Evolutionary conservation across 1,140 invertebrate genomes (phyloP).

Genomic region (Ctenoplectra terminalis): DNA sequence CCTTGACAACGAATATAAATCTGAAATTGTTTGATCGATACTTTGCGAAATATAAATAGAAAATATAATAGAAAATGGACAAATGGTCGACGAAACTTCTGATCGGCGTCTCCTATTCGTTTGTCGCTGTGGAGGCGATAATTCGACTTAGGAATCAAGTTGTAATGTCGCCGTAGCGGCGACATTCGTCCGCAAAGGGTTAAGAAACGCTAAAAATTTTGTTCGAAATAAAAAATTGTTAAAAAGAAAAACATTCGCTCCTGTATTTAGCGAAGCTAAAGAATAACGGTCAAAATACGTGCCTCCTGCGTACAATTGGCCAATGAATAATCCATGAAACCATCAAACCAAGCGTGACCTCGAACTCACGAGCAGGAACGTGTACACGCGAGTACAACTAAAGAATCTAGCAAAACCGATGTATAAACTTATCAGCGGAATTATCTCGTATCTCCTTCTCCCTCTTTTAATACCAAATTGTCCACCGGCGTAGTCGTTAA

Average conservation of each 20-base stretch:
- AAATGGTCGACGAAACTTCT: too few species aligned
- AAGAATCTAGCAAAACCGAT: background rate
- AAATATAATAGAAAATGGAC: too few species aligned
- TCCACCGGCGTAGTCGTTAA: background rate
- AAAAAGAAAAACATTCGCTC: background rate
- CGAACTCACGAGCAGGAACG: background rate
- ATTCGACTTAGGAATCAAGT: too few species aligned
- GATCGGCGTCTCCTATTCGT: too few species aligned
- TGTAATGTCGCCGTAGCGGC: too few species aligned
- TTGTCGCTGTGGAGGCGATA: too few species aligned
- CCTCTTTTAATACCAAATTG: background rate
- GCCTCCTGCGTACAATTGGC: slow-evolving; percentile 12
- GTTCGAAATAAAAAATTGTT: background rate
- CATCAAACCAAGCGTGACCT: slow-evolving; percentile 15
- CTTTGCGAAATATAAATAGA: background rate
- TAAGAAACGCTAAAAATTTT: too few species aligned
- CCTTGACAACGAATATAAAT: too few species aligned
- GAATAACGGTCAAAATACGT: slow-evolving; percentile 16
- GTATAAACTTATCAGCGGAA: background rate
- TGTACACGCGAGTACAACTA: background rate
- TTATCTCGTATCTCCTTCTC: background rate
- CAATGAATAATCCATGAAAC: slow-evolving; percentile 20
- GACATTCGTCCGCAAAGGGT: too few species aligned
- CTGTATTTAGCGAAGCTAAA: background rate
- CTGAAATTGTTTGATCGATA: too few species aligned